Evolutionary conservation across 2,113 vertebrate species (phyloP), one percentile per base, ranked within the genome.

Genomic region (Spea bombifrons): DNA sequence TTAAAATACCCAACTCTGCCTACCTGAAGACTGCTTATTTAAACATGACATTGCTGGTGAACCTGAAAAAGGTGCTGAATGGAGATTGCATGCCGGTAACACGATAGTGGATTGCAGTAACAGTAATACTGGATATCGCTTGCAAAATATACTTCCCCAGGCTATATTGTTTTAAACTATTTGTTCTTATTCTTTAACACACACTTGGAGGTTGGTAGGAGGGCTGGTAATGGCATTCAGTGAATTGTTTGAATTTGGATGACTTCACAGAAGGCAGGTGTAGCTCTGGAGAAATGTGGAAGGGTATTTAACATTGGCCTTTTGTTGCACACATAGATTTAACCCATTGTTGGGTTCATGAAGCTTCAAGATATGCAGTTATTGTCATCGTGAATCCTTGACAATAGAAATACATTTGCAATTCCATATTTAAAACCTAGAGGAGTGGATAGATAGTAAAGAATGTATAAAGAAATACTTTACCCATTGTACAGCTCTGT

Each of bases 1-100:
- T 93, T 94, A 85, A 88, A 88, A 91, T 92, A 92, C 85, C 88
- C 88, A 88, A 85, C 89, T 87, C 90, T 91, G 64, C 78, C 75
- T 81, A 75, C 81, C 75, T 78, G 74, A 75, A 84, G 82, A 84
- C 75, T 84, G 82, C 85, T 85, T 85, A 89, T 87, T 86, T 84
- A 82, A 84, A 83, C 86, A 83, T 82, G 80, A 82, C 66, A 66
- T 84, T 83, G 81, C 82, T 43, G 46, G 49, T 78, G 78, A 80
- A 80, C 78, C 78, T 74, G 78, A 80, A 80, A 74, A 80, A 66
- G 70, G 70, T 66, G 78, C 5, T 80, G 78, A 80, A 80, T 80
- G 53, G 78, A 59, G 66, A 80, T 73, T 73, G 71, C 52, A 74
- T 49, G 70, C 77, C 53, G 50, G 78, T 80, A 80, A 80, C 17